Percentiles rank a stretch among this genome's conserved stretches.
Evolutionary conservation across 2,113 vertebrate species (phyloP).

Genomic region (Chionodraco myersi): DNA sequence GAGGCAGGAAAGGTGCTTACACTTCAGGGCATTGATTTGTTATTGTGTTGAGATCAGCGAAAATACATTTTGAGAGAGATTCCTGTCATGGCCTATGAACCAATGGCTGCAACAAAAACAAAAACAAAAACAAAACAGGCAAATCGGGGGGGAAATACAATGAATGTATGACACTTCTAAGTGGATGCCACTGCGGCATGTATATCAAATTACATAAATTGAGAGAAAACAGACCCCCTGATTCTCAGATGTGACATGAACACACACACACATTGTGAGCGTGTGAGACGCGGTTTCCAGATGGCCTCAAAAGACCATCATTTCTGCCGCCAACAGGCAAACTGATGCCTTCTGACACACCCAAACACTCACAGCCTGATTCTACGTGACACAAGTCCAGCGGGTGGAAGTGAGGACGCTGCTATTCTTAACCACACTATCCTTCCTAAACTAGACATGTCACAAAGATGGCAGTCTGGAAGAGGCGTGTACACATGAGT

Average conservation of each 20-base stretch:
- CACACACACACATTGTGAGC: slow-evolving; percentile 15
- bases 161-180: not conserved
- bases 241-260: slow-evolving; percentile 43
- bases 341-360: slow-evolving; percentile 35
- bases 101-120: slow-evolving; percentile 35
- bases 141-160: slow-evolving; percentile 15
- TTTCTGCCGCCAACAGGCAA: slow-evolving; percentile 42
- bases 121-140: slow-evolving; percentile 26
- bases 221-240: slow-evolving; percentile 44
- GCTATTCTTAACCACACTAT: slow-evolving; percentile 31
- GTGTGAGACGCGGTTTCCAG: slow-evolving; percentile 28
- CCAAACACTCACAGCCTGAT: slow-evolving; percentile 24
- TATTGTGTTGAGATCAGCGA: slow-evolving; percentile 3
- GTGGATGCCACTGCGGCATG: slow-evolving; percentile 32
- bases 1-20: slow-evolving; percentile 25
- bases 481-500: slow-evolving; percentile 17
- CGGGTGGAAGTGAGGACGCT: slow-evolving; percentile 6
- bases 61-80: slow-evolving; percentile 12
- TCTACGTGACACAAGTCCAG: not conserved
- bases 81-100: slow-evolving; percentile 35
- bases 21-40: slow-evolving; percentile 27
- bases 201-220: slow-evolving; percentile 37
- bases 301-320: slow-evolving; percentile 26
- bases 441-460: slow-evolving; percentile 25
- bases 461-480: slow-evolving; percentile 22